A percentile compares a stretch with the other conserved stretches of the same genome.
These are phyloP conservation scores for Pogonocichla stellata DNA, from an alignment of 2,113 vertebrate species.

Conservation along the genomic window DNA sequence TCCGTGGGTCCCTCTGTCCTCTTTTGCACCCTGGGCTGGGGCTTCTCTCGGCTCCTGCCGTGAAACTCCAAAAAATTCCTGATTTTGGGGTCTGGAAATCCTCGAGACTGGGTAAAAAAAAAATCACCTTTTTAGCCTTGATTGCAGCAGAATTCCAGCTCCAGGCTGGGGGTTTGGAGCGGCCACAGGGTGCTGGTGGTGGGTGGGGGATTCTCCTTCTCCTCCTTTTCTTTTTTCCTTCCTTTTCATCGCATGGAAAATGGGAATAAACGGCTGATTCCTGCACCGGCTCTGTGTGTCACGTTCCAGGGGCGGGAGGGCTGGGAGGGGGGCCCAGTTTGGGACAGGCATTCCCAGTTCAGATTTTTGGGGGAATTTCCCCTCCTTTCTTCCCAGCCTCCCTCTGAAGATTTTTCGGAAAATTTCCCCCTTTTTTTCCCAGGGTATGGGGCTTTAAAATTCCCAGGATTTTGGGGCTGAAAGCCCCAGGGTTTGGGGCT, in stretches of 20 bases:
- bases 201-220: not conserved
- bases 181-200: not conserved
- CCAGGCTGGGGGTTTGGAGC: not conserved
- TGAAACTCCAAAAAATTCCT: not conserved
- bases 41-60: fast-evolving
- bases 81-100: not conserved
- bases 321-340: too few relatives aligned
- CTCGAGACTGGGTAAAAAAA: not conserved
- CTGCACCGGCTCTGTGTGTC: fast-evolving
- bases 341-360: not conserved
- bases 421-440: not conserved
- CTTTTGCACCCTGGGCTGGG: not conserved
- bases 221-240: not conserved
- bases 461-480: too few relatives aligned
- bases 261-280: not conserved
- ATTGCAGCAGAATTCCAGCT: not conserved
- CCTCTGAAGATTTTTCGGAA: not conserved
- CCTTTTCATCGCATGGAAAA: not conserved
- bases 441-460: too few relatives aligned
- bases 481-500: too few relatives aligned
- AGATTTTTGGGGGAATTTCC: too few relatives aligned
- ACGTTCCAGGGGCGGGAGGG: not conserved
- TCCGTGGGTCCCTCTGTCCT: not conserved
- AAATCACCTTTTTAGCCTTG: not conserved
- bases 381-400: not conserved